Conservation (phyloP, 2,797 vertebrate genomes). For the Telmatherina bonti region DNA sequence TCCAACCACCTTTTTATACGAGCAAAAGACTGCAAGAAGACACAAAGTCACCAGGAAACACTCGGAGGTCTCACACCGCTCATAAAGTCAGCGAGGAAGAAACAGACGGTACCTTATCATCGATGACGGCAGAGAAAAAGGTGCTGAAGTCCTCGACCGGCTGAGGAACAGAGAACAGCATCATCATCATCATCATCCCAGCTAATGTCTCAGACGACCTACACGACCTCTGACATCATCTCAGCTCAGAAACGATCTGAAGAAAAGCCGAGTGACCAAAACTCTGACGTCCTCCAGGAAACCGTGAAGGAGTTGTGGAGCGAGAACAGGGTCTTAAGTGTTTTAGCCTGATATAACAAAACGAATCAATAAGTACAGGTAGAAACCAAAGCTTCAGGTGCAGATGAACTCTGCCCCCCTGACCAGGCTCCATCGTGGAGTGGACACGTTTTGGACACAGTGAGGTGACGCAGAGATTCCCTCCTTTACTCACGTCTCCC, state of each 20-base stretch:
- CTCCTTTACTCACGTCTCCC: conserved; percentile 88
- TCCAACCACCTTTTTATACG: conserved; percentile 90
- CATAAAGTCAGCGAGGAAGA: background rate
- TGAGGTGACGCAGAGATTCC: background rate
- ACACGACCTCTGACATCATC: no score
- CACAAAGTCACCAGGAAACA: background rate
- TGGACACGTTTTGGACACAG: no score
- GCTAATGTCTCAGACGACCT: background rate
- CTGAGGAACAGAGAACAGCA: conserved; percentile 69
- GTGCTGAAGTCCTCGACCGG: conserved; percentile 89
- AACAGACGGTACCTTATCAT: conserved; percentile 86
- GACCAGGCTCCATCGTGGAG: no score
- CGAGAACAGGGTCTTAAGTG: no score
- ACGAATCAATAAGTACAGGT: no score
- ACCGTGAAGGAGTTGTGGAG: no score
- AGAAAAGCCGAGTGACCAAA: no score
- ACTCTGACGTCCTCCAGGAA: no score
- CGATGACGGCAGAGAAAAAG: conserved; percentile 94
- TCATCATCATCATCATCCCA: background rate
- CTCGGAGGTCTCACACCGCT: fast-evolving
- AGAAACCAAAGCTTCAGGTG: no score
- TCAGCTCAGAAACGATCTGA: no score
- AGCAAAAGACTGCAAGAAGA: conserved; percentile 82
- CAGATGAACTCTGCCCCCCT: no score
- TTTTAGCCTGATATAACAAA: no score